These are phyloP conservation scores for Ips nitidus DNA, from an alignment of 1,140 invertebrate genomes.

Conservation along the genomic window DNA sequence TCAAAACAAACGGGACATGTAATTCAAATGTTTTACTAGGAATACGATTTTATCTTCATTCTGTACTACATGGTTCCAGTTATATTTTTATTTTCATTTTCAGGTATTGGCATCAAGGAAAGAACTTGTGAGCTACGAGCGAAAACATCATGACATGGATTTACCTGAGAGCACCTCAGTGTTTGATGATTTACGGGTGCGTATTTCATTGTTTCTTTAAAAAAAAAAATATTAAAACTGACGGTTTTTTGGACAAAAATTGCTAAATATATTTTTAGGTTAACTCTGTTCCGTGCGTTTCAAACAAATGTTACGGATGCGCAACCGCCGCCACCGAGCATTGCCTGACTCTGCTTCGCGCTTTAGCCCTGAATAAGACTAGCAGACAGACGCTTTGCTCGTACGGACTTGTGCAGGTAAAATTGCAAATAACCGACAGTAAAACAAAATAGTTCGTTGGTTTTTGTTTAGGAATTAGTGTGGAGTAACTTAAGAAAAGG, in stretches of 20 bases:
- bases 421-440: background rate
- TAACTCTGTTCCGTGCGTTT: slow-evolving; percentile 25
- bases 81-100: background rate
- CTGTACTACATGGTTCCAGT: no score
- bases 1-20: no score
- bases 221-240: background rate
- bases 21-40: no score
- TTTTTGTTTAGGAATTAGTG: slow-evolving; percentile 57
- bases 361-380: slow-evolving; percentile 81
- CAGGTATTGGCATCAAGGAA: slow-evolving; percentile 56
- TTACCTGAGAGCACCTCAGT: slow-evolving; percentile 40
- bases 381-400: slow-evolving; percentile 79
- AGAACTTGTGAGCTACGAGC: slow-evolving; percentile 90
- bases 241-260: no score
- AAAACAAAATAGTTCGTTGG: background rate
- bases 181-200: slow-evolving; percentile 35
- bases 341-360: slow-evolving; percentile 87
- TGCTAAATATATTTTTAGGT: slow-evolving; percentile 6
- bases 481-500: slow-evolving; percentile 86
- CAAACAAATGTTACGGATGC: slow-evolving; percentile 74
- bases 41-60: no score
- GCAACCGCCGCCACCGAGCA: slow-evolving; percentile 87
- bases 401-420: slow-evolving; percentile 84
- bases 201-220: background rate
- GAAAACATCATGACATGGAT: slow-evolving; percentile 67